Conservation (phyloP, 64 coral and sea anemone genomes). For the Dendronephthya gigantea region DNA sequence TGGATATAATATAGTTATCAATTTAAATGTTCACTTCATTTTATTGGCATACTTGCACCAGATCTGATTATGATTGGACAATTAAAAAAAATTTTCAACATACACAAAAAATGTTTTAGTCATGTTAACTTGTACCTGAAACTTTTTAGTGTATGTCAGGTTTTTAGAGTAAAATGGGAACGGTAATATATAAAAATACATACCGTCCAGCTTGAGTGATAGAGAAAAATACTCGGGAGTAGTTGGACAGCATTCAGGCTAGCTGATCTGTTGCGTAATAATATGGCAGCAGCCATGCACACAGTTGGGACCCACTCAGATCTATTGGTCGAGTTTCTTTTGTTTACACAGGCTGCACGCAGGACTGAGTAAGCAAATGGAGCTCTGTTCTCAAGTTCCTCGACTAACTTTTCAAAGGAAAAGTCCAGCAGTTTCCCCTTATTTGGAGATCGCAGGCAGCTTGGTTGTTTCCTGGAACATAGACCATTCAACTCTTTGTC, state of each 20-base stretch:
- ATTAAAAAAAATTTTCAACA: no score
- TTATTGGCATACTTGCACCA: no score
- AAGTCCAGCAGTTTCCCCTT: slow-evolving; percentile 32
- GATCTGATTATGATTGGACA: no score
- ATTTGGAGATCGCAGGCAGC: slow-evolving; percentile 44
- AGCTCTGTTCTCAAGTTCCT: slow-evolving; percentile 44
- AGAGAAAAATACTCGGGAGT: slow-evolving; percentile 43
- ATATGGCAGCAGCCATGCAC: slow-evolving; percentile 13
- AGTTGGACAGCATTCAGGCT: slow-evolving; percentile 61
- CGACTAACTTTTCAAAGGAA: slow-evolving; percentile 22
- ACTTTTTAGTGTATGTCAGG: no score
- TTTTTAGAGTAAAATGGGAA: no score
- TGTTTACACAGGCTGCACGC: slow-evolving; percentile 21
- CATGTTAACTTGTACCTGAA: not conserved
- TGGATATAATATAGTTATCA: not conserved
- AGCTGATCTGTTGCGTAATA: slow-evolving; percentile 27
- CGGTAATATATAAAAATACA: not conserved
- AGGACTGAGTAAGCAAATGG: slow-evolving; percentile 42
- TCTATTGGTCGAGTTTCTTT: not conserved
- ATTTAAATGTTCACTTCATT: not conserved
- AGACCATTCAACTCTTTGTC: no score
- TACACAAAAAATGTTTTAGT: not conserved
- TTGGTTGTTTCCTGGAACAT: slow-evolving; percentile 25
- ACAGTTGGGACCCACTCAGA: not conserved
- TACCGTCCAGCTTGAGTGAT: slow-evolving; percentile 72